Evolutionary conservation across 2,113 vertebrate genomes (phyloP).

Genomic region (Theristicus caerulescens): DNA sequence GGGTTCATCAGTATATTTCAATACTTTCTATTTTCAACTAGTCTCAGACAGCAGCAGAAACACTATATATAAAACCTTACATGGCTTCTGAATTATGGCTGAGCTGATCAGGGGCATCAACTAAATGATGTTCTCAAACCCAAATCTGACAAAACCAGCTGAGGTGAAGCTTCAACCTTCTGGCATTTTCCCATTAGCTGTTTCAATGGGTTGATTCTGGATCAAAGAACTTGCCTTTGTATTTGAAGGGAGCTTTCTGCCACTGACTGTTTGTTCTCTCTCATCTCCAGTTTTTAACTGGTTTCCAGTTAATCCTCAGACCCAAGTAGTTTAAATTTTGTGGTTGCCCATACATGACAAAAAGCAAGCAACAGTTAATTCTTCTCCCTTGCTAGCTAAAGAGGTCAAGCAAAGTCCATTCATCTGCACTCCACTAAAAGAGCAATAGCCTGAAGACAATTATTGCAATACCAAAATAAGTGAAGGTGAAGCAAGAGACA

Average conservation of each 20-base stretch:
- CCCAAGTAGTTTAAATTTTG: neutral
- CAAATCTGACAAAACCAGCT: neutral
- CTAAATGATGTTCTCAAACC: neutral
- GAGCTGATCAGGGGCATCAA: neutral
- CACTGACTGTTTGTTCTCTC: neutral
- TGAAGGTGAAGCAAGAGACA: neutral
- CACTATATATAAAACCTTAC: neutral
- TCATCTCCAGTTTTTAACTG: neutral
- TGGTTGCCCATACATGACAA: neutral
- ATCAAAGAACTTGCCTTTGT: neutral
- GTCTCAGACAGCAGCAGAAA: neutral
- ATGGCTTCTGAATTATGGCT: neutral
- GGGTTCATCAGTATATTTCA: neutral
- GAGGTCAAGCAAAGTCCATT: neutral
- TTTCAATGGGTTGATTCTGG: neutral
- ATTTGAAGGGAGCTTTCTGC: neutral
- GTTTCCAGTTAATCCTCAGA: neutral
- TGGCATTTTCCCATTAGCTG: neutral
- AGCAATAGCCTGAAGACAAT: neutral
- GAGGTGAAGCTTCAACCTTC: neutral
- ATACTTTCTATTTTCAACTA: neutral
- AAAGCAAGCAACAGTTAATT: neutral
- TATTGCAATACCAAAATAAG: neutral
- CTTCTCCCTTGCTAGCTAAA: neutral
- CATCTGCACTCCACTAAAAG: neutral